Base-by-base conservation (phyloP, 2,797 vertebrate species). In the Lacerta bilineata region DNA sequence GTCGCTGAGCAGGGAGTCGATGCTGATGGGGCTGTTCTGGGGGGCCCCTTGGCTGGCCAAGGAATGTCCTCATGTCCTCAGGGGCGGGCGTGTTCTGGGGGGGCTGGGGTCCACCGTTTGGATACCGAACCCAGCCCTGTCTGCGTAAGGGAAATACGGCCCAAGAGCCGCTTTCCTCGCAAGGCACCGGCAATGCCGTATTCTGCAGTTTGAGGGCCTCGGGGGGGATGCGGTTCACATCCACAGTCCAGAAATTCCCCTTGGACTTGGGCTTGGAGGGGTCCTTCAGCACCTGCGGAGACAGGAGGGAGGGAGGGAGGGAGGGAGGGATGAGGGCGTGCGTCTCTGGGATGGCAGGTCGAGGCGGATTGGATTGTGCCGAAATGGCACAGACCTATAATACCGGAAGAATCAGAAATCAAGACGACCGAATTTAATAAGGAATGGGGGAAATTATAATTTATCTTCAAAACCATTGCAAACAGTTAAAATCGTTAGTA, bases 221-320 rank as follows among this genome's bases (percentile, higher is more conserved):
- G 5, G 96, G 93, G 0, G 98, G 98, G 84, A 99, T 97, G 36
- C 97, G 96, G 89, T 95, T 97, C 88, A 98, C 94, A 39, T 99
- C 98, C 78, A 99, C 98, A 0, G 96, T 96, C 98, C 98, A 99
- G 95, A 98, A 98, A 91, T 99, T 99, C 4, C 98, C 98, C 92
- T 99, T 99, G n/a, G 98, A 98, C 88, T 98, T 97, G 25, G 98
- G 98, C 75, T 98, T 98, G 1, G 95, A 88, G 0, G 98, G 98
- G 90, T 99, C 98, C 90, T 98, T 99, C 84, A 98, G 94, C 86
- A 99, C 98, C 98, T 98, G 92, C 20, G n/a, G 74, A 84, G 11
- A 89, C 76, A 88, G n/a, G n/a, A n/a, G n/a, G 55, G 78, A 87
- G 76, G 41, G n/a, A 50, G 15, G 39, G 39, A 41, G 39, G 39